These are phyloP conservation scores for Atherinomorus stipes DNA, from an alignment of 2,113 vertebrate genomes.

Conservation along the genomic window DNA sequence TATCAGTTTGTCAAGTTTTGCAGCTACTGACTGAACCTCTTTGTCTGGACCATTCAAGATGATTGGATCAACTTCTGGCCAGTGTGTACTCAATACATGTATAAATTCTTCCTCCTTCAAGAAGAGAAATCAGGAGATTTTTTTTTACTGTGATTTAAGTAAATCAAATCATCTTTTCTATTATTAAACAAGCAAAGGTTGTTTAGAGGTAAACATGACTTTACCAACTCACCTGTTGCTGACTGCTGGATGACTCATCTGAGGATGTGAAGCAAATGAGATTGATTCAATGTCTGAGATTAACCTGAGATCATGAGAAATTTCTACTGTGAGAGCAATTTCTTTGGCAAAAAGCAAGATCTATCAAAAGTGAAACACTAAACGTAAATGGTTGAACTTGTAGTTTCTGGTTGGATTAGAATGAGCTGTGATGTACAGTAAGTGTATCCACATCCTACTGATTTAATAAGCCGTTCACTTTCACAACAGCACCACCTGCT, in stretches of 20 bases:
- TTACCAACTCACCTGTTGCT: background rate
- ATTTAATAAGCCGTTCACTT: too few species aligned
- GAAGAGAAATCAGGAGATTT: background rate
- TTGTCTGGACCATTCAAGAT: constrained; percentile 50
- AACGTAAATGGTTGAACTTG: too few species aligned
- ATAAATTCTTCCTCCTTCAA: constrained; percentile 26
- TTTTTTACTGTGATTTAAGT: background rate
- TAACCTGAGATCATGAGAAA: too few species aligned
- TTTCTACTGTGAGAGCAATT: too few species aligned
- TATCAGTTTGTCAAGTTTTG: constrained; percentile 26
- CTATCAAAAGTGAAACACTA: too few species aligned
- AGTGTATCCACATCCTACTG: too few species aligned
- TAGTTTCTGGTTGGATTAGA: too few species aligned
- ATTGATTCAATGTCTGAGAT: too few species aligned
- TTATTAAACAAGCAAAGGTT: background rate
- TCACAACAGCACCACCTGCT: too few species aligned
- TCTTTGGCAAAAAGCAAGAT: too few species aligned
- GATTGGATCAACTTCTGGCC: constrained; percentile 16
- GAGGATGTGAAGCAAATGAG: background rate
- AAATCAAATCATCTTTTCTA: background rate
- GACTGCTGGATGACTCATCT: background rate
- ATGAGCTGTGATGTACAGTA: too few species aligned
- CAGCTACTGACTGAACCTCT: constrained; percentile 25
- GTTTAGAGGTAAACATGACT: too few species aligned
- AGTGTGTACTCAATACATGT: background rate